These are phyloP conservation scores for Porites cylindrica DNA, from an alignment of 92 coral and sea anemone species.

Conservation along the genomic window DNA sequence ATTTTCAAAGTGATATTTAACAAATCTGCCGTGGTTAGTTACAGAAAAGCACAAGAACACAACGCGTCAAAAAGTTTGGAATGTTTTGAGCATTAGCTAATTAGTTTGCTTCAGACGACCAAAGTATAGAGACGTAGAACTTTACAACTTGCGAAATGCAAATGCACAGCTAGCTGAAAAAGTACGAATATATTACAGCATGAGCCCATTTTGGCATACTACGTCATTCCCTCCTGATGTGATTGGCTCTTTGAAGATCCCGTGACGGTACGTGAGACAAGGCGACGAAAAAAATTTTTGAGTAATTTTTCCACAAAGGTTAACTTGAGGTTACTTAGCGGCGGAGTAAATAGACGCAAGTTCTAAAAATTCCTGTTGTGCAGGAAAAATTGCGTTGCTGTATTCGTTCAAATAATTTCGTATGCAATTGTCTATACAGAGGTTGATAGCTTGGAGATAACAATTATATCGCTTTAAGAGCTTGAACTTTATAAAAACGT, in stretches of 20 bases:
- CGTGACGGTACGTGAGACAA: constrained; percentile 29
- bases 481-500: neutral
- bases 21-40: no score
- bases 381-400: neutral
- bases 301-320: neutral
- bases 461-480: neutral
- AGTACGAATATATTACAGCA: no score
- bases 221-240: constrained; percentile 22
- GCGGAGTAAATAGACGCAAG: neutral
- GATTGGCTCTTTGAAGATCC: constrained; percentile 59
- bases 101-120: no score
- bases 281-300: neutral
- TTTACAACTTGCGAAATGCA: no score
- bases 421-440: neutral
- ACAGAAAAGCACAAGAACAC: no score
- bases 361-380: neutral
- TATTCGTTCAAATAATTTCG: no score
- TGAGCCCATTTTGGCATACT: neutral
- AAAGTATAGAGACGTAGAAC: no score
- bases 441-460: neutral
- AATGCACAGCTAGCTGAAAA: no score
- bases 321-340: neutral
- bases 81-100: no score
- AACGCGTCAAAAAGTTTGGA: no score
- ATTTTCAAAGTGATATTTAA: no score